Base-by-base conservation (phyloP, 2,888 invertebrate species). In the Lampropteryx suffumata region DNA sequence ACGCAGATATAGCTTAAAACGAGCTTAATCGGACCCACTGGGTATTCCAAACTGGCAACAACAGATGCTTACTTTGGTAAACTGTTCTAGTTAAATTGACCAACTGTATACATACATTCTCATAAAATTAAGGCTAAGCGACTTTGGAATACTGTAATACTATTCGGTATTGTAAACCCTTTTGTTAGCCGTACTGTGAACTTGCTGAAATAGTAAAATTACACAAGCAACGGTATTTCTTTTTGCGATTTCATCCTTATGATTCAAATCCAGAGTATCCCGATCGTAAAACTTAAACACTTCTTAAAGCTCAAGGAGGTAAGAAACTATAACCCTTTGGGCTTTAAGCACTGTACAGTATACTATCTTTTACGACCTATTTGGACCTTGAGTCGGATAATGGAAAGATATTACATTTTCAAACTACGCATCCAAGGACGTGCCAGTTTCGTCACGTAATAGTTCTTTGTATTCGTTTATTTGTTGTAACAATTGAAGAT, bases 401-500 rank as follows among this genome's bases (percentile, higher is more conserved):
- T 48, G 36, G 41, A 48, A 36, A 42, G 26, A 42, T 48, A 48
- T 41, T 42, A 42, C 48, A 30, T 41, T 35, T 48, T 30, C 41
- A 28, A 47, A 34, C 39, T 35, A 33, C 32, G 4, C 11, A 29
- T 11, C 62, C 54, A 58, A 42, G 59, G 55, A 58, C 62, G 61
- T 64, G 61, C 61, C 56, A 54, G 56, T 57, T 47, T 65, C 52
- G 62, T 65, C 73, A 72, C 74, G 67, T 73, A 74, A 73, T 17
- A 67, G 54, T 72, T 72, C 74, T 77, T 75, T 79, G 78, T 80
- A 79, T 77, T 73, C 72, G 71, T 76, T 76, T 78, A 80, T 79
- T 80, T 76, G 73, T 67, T 69, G 69, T 73, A 72, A 71, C 79
- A 75, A 76, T 75, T 76, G 71, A 64, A 71, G 65, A 67, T 79